Percentiles rank a stretch among this genome's conserved stretches.
These are phyloP conservation scores for Ricordea florida DNA, from an alignment of 92 coral and sea anemone species.

Conservation along the genomic window DNA sequence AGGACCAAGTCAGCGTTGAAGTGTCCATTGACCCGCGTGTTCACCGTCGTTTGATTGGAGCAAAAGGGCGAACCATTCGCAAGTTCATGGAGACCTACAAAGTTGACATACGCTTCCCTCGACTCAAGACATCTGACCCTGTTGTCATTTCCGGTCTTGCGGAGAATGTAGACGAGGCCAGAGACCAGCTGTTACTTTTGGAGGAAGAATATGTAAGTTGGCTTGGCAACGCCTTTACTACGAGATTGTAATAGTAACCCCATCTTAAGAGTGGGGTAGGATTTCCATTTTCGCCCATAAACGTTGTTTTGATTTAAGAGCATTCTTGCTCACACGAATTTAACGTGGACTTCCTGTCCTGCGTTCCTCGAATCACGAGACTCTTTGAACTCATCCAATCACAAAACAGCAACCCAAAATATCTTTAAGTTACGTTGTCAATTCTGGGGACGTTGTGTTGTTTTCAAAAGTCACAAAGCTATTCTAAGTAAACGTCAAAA, in stretches of 20 bases:
- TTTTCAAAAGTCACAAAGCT: no score
- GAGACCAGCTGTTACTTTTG: slow-evolving; percentile 83
- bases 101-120: slow-evolving; percentile 98
- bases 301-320: not conserved
- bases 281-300: no score
- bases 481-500: no score
- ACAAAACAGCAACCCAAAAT: no score
- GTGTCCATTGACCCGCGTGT: slow-evolving; percentile 92
- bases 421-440: no score
- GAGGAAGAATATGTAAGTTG: slow-evolving; percentile 97
- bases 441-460: no score
- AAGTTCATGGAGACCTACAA: slow-evolving; percentile 91
- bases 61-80: slow-evolving; percentile 91
- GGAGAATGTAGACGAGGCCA: slow-evolving; percentile 94
- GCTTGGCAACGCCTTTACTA: not conserved
- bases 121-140: slow-evolving; percentile 82
- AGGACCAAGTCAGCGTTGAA: slow-evolving; percentile 88
- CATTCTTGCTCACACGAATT: no score
- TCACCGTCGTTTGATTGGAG: slow-evolving; percentile 94
- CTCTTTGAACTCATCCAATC: no score
- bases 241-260: no score
- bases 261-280: no score
- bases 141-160: slow-evolving; percentile 88
- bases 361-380: no score
- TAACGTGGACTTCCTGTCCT: no score